Evolutionary conservation across 1,140 invertebrate species (phyloP).

Genomic region (Drosophila sulfurigaster): DNA sequence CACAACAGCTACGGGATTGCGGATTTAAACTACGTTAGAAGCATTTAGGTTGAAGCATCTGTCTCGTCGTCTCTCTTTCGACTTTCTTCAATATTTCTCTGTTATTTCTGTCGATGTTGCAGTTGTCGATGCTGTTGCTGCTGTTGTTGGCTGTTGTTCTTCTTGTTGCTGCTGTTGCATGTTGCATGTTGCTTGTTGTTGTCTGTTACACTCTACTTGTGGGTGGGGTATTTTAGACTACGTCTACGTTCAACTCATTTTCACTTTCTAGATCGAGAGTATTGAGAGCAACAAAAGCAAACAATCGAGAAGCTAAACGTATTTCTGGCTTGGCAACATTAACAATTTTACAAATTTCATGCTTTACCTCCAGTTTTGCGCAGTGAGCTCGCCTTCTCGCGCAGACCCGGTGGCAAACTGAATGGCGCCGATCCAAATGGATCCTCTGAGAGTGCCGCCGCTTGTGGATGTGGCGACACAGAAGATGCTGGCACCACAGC

Average conservation of each 20-base stretch:
- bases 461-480: conserved; percentile 59
- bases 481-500: conserved; percentile 65
- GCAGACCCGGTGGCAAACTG: conserved; percentile 88
- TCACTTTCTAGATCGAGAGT: conserved; percentile 80
- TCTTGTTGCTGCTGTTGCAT: conserved; percentile 18
- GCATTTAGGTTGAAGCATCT: conserved; percentile 4
- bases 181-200: conserved; percentile 31
- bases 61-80: background rate
- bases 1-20: conserved; percentile 20
- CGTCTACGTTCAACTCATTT: conserved; percentile 80
- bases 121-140: conserved; percentile 8
- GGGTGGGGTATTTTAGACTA: conserved; percentile 76
- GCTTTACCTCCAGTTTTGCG: conserved; percentile 88
- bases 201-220: conserved; percentile 62
- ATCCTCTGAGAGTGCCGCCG: conserved; percentile 87
- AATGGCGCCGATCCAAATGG: conserved; percentile 93
- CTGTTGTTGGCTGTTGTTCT: conserved; percentile 16
- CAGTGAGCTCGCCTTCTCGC: conserved; percentile 86
- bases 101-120: background rate
- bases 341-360: conserved; percentile 84
- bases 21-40: conserved; percentile 7
- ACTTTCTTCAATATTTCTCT: background rate
- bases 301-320: conserved; percentile 82
- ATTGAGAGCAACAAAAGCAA: conserved; percentile 83
- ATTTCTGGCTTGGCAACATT: conserved; percentile 66